These are phyloP conservation scores for Drosophila nikananu DNA, from an alignment of 1,140 invertebrate species.

Conservation along the genomic window DNA sequence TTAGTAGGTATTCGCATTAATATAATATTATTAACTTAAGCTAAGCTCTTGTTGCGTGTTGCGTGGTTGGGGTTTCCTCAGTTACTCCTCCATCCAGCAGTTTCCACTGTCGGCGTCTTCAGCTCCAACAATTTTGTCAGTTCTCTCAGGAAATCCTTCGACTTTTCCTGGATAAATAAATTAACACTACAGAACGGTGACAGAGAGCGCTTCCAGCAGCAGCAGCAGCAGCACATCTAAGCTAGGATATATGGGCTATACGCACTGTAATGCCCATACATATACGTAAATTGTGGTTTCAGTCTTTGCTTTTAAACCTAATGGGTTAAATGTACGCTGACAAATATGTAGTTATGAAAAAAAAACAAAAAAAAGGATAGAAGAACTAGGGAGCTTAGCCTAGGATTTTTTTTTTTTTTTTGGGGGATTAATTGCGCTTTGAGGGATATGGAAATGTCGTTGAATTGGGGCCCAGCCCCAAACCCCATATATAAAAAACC, in stretches of 20 bases:
- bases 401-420: constrained; percentile 4
- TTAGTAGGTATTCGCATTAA: constrained; percentile 69
- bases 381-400: constrained; percentile 19
- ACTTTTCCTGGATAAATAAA: constrained; percentile 62
- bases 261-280: constrained; percentile 13
- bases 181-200: constrained; percentile 53
- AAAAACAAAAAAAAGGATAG: constrained; percentile 42
- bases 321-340: constrained; percentile 61
- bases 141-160: constrained; percentile 16
- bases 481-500: constrained; percentile 1
- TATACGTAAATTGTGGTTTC: constrained; percentile 56
- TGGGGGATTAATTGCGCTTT: constrained; percentile 15
- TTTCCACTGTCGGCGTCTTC: constrained; percentile 2
- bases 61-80: constrained; percentile 6
- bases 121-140: constrained; percentile 11
- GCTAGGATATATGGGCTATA: constrained; percentile 36
- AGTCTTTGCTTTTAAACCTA: constrained; percentile 77
- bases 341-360: constrained; percentile 19
- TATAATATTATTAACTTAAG: constrained; percentile 57
- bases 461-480: constrained; percentile 35
- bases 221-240: constrained; percentile 52
- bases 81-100: constrained; percentile 16
- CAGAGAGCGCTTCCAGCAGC: constrained; percentile 29
- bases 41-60: constrained; percentile 33
- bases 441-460: constrained; percentile 30